A percentile compares a stretch with the other conserved stretches of the same genome.
phyloP scores from a whole-genome alignment of 2,888 invertebrate species.

The Silvanus unidentatus region DNA sequence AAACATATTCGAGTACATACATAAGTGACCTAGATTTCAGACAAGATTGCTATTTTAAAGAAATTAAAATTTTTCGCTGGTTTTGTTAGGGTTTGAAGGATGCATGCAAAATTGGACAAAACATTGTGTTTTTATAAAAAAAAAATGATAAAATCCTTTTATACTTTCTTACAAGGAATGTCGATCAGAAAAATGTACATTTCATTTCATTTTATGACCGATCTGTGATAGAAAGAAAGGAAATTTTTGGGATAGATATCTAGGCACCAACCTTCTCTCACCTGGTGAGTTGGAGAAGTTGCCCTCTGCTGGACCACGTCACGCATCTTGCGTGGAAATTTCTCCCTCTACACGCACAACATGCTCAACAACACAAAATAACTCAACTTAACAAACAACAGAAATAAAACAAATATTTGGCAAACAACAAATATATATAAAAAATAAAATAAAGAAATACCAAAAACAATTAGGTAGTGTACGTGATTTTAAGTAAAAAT shows the following conservation, averaged over 20 bases:
- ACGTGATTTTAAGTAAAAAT: conserved; percentile 40
- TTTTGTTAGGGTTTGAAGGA: too few relatives aligned
- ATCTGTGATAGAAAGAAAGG: not conserved
- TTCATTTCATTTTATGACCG: too few relatives aligned
- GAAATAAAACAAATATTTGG: conserved; percentile 26
- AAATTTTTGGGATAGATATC: conserved; percentile 15
- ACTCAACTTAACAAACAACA: conserved; percentile 28
- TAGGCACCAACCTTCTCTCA: conserved; percentile 33
- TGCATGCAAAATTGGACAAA: too few relatives aligned
- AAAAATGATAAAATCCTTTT: too few relatives aligned
- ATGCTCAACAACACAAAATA: conserved; percentile 40
- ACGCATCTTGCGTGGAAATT: conserved; percentile 76
- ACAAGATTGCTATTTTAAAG: too few relatives aligned
- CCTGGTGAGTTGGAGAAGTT: conserved; percentile 38
- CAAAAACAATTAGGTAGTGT: not conserved
- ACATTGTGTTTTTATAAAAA: too few relatives aligned
- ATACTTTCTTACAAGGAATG: too few relatives aligned
- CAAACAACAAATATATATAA: conserved; percentile 43
- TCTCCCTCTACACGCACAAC: conserved; percentile 59
- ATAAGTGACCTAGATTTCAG: too few relatives aligned
- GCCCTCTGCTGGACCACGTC: conserved; percentile 57
- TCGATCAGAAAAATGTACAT: too few relatives aligned
- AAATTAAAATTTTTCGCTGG: too few relatives aligned
- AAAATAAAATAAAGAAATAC: conserved; percentile 41
- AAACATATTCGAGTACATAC: too few relatives aligned